Percentiles rank a stretch among this genome's conserved stretches.
These are phyloP conservation scores for Dinocampus coccinellae DNA, from an alignment of 2,888 invertebrate species.

Conservation along the genomic window DNA sequence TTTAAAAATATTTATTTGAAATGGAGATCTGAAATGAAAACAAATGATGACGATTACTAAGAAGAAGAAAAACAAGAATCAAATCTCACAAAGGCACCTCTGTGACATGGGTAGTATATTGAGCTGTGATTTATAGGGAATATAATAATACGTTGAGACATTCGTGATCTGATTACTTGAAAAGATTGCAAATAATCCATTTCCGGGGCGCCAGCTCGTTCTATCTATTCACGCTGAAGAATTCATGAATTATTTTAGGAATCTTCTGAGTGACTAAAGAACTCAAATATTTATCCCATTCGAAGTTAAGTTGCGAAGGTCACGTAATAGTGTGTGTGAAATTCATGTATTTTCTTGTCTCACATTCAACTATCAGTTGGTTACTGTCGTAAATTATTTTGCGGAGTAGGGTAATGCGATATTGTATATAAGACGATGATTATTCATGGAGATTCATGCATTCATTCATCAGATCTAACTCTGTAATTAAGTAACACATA, in stretches of 20 bases:
- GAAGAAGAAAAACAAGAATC: neutral
- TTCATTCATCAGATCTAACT: neutral
- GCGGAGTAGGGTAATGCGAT: constrained; percentile 13
- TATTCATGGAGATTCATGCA: neutral
- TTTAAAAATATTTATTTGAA: neutral
- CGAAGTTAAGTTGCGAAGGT: constrained; percentile 2
- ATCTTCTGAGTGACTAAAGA: neutral
- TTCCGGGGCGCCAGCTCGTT: neutral
- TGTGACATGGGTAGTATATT: neutral
- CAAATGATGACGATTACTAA: neutral
- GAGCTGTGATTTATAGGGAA: neutral
- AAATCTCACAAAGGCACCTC: neutral
- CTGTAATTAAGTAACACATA: neutral
- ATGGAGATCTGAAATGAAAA: neutral
- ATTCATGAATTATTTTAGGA: constrained; percentile 8
- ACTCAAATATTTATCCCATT: neutral
- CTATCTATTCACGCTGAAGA: neutral
- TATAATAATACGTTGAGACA: neutral
- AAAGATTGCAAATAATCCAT: neutral
- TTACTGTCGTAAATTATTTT: constrained; percentile 2
- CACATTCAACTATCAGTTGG: neutral
- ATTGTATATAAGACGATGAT: constrained; percentile 4
- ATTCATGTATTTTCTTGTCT: neutral
- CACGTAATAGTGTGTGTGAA: neutral
- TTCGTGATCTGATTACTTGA: constrained; percentile 14